phyloP scores from a whole-genome alignment of 2,797 vertebrate genomes.

The Brachyalestes nurse region DNA sequence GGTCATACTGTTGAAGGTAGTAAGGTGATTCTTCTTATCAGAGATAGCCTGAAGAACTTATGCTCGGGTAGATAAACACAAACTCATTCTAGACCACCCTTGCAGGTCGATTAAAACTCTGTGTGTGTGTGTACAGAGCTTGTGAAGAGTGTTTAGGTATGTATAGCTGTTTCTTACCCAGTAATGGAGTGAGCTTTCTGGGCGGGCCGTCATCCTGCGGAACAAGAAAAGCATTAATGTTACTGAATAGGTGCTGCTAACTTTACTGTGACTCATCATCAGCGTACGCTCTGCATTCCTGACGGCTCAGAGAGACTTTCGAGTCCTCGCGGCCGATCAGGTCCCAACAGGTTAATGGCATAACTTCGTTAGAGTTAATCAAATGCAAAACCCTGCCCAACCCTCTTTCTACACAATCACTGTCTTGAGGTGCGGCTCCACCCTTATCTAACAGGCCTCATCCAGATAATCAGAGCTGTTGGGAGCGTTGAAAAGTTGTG shows the following conservation, averaged over 20 bases:
- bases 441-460: conserved; percentile 15
- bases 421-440: neutral
- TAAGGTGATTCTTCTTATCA: no score
- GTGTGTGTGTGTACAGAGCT: no score
- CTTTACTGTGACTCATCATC: neutral
- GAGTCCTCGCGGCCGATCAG: neutral
- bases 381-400: neutral
- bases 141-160: neutral
- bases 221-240: conserved; percentile 1
- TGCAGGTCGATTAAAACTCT: no score
- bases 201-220: conserved; percentile 74
- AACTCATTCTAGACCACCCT: no score
- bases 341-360: neutral
- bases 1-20: no score
- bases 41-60: no score
- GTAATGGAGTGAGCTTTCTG: conserved; percentile 71
- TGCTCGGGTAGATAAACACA: no score
- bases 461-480: neutral
- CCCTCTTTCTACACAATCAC: neutral
- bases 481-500: conserved; percentile 3
- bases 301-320: neutral
- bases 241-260: neutral
- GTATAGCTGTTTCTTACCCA: conserved; percentile 65
- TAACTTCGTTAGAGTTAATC: neutral
- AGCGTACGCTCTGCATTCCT: neutral